Evolutionary conservation across 2,888 invertebrate species (phyloP).

Genomic region (Trachelus stipa): DNA sequence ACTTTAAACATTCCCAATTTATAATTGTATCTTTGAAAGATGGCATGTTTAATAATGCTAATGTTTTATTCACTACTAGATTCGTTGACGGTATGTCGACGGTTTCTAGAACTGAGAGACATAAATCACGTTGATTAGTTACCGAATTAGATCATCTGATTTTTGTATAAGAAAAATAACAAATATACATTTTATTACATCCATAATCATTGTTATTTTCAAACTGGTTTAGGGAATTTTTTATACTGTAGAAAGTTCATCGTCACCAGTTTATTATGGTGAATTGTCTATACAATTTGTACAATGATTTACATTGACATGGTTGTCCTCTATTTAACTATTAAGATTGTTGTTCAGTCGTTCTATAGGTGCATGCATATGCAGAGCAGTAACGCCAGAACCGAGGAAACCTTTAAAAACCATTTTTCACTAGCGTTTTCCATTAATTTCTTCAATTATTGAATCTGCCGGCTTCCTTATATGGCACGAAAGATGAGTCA

Average conservation of each 20-base stretch:
- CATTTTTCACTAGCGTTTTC: no score
- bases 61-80: slow-evolving; percentile 93
- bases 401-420: no score
- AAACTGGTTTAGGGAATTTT: background rate
- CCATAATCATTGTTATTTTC: background rate
- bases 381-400: no score
- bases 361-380: no score
- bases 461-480: no score
- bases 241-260: background rate
- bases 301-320: background rate
- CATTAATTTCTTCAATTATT: no score
- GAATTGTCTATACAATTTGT: background rate
- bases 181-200: background rate
- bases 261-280: background rate
- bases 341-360: background rate
- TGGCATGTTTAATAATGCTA: slow-evolving; percentile 99
- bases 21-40: slow-evolving; percentile 98
- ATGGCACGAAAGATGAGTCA: no score
- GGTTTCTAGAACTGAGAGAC: slow-evolving; percentile 75
- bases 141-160: background rate
- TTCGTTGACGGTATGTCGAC: slow-evolving; percentile 96
- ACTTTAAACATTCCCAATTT: slow-evolving; percentile 94
- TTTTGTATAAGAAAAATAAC: background rate
- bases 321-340: background rate
- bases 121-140: slow-evolving; percentile 18